A percentile compares a stretch with the other conserved stretches of the same genome.
These are phyloP conservation scores for Natrix natrix DNA, from an alignment of 2,797 vertebrate genomes.

Conservation along the genomic window DNA sequence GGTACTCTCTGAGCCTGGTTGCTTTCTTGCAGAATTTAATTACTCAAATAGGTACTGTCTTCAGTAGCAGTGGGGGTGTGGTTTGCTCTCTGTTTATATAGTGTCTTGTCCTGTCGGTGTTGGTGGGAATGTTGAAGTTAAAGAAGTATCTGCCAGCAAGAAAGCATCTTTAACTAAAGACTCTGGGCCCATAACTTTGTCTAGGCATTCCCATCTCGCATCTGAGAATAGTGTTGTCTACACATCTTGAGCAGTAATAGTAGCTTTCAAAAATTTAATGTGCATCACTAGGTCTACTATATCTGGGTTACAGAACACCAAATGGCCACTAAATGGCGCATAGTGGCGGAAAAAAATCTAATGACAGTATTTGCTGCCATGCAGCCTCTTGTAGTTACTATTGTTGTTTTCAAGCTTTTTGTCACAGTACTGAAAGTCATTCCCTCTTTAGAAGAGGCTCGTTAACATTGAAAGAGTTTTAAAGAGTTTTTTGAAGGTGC, in stretches of 20 bases:
- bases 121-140: too few species aligned
- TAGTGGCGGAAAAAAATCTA: background rate
- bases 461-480: background rate
- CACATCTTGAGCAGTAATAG: background rate
- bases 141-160: background rate
- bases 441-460: background rate
- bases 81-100: too few species aligned
- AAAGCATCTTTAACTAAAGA: background rate
- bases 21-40: too few species aligned
- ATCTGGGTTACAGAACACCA: background rate
- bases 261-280: background rate
- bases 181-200: background rate
- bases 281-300: background rate
- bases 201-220: background rate
- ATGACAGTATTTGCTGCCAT: background rate
- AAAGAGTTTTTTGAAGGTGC: background rate
- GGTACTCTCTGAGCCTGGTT: too few species aligned
- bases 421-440: background rate
- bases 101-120: too few species aligned
- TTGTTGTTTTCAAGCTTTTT: background rate
- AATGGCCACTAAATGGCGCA: background rate
- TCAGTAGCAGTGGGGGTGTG: too few species aligned
- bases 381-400: background rate
- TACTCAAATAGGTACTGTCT: too few species aligned
- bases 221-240: background rate